Evolutionary conservation across 2,113 vertebrate genomes (phyloP), one percentile per base, ranked within the genome.

Genomic region (Oreochromis aureus): DNA sequence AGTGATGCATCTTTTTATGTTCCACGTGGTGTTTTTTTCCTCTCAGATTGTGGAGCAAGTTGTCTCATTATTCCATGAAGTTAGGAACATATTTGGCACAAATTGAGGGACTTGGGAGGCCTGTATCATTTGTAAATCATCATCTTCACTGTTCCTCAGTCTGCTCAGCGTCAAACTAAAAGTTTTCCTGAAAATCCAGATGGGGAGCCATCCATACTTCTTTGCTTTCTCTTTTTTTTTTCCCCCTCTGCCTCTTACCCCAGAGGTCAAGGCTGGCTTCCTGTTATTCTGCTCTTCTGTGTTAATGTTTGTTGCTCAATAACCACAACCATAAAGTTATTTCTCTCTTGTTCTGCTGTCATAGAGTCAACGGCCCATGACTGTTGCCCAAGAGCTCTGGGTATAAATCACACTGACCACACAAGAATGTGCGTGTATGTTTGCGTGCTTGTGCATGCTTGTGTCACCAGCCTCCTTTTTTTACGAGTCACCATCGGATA

Each of bases 281-380:
- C 95, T 96, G 94, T 95, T 95, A 92, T 95, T 95, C 83, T 93
- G 93, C 46, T 92, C 86, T 59, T 86, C 84, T 59, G 76, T 80
- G 89, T 90, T 92, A 86, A 89, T 94, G 93, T 93, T 89, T 93
- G 85, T 91, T 90, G 88, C 91, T 94, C 90, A 85, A 89, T 90
- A 87, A 90, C 94, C 93, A 89, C 89, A 87, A 91, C 89, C 93
- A 94, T 94, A 91, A 92, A 93, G 93, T 91, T 92, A 92, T 94
- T 91, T 91, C 80, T 90, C 88, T 89, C 89, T 87, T 89, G 90
- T 92, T 95, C 88, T 66, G 79, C 90, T 89, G 88, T 92, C 94
- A 95, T 89, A 89, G 89, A 94, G 87, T 92, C 92, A 95, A 95
- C 92, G 19, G 92, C 88, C 95, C 92, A 86, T 93, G 89, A 94